Evolutionary conservation across 2,888 invertebrate genomes (phyloP), one percentile per base, ranked within the genome.

Genomic region (Lissocephala sabroskyi): DNA sequence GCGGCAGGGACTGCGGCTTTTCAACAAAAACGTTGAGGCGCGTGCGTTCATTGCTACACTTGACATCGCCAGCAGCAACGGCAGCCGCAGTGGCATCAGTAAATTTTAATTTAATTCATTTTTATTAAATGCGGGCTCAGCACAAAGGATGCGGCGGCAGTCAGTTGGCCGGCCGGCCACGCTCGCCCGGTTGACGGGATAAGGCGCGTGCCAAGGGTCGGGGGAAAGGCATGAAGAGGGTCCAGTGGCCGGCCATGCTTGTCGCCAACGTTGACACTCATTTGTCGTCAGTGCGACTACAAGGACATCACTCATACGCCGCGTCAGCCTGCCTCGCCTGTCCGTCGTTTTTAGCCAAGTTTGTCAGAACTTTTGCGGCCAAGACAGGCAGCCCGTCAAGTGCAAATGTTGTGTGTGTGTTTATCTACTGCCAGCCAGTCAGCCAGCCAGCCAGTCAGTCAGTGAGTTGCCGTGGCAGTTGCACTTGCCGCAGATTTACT

Each of bases 101-200:
- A 49, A 76, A 71, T 65, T 65, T 65, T 68, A 65, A 78, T 71
- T 71, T 66, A 71, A 78, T 78, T 75, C 59, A 75, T 66, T 71
- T 71, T 75, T 71, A 75, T 71, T 71, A 70, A 77, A 70, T 77
- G 78, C 78, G 71, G 68, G 77, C 60, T 70, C 49, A 46, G 35
- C 17, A 14, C 9, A 35, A 35, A 35, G 16, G 13, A 11, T 13
- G 10, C 30, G 4, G 7, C 4, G 7, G 7, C 23, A 23, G 23
- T 23, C 23, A 23, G 23, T n/a, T n/a, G 7, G 7, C 23, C 3
- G 23, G 7, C 23, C 3, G 23, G 7, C 3, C 23, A 23, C 4
- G 7, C 23, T 23, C 4, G 23, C 4, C 23, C n/a, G 11, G 11
- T 7, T 30, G 30, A 30, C n/a, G 30, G 3, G 3, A 30, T 30